A percentile compares a stretch with the other conserved stretches of the same genome.
These are phyloP conservation scores for Scaptomyza flava DNA, from an alignment of 2,888 invertebrate genomes.

Conservation along the genomic window DNA sequence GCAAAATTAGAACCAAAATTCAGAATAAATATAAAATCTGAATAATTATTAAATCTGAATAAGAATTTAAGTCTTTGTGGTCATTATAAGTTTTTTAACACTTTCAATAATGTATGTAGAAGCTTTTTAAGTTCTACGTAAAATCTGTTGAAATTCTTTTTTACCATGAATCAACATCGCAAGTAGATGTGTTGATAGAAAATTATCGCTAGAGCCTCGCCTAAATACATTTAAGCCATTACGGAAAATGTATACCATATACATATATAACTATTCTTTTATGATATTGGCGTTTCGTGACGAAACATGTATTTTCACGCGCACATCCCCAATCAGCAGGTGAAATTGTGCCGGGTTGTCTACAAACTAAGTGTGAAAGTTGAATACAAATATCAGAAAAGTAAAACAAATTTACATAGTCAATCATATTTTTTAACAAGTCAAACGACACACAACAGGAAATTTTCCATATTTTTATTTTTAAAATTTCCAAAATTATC, in stretches of 20 bases:
- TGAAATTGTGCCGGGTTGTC: slow-evolving; percentile 55
- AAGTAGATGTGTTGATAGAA: background rate
- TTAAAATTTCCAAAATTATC: slow-evolving; percentile 6
- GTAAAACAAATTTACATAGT: slow-evolving; percentile 14
- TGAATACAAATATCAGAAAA: slow-evolving; percentile 8
- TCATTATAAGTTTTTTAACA: background rate
- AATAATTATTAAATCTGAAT: no score
- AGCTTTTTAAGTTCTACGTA: no score
- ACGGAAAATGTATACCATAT: background rate
- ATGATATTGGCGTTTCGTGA: background rate
- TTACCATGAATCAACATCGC: background rate
- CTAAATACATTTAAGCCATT: background rate
- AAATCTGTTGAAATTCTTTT: background rate
- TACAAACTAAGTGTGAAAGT: slow-evolving; percentile 47
- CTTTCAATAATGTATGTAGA: background rate
- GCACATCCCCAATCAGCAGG: slow-evolving; percentile 49
- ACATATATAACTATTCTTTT: background rate
- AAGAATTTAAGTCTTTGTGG: no score
- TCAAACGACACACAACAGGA: slow-evolving; percentile 25
- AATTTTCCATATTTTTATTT: slow-evolving; percentile 27
- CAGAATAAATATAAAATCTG: background rate
- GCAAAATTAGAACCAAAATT: background rate
- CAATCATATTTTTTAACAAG: slow-evolving; percentile 11
- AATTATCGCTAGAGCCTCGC: background rate
- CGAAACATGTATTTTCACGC: slow-evolving; percentile 13